Conservation (phyloP, 2,888 invertebrate genomes). For the Diploptera punctata region DNA sequence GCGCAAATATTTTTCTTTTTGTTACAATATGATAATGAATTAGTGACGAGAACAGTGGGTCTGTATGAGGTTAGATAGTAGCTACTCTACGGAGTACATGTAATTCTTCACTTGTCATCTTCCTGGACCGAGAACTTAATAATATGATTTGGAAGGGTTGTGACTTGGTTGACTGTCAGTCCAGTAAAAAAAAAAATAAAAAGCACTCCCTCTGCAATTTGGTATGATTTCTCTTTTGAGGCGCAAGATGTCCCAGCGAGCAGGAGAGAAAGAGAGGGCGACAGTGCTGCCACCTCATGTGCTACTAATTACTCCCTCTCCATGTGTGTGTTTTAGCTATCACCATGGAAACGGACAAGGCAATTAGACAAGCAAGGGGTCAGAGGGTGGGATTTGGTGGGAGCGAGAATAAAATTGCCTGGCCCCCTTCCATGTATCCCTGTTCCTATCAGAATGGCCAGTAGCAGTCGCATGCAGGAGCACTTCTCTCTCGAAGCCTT, state of each 20-base stretch:
- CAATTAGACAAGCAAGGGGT: conserved; percentile 41
- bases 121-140: no score
- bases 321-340: conserved; percentile 37
- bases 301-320: conserved; percentile 41
- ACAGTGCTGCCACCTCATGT: conserved; percentile 38
- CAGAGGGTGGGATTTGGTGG: conserved; percentile 24
- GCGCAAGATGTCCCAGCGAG: neutral
- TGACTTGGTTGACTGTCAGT: neutral
- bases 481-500: conserved; percentile 22
- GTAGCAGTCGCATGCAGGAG: neutral
- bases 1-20: no score
- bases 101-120: no score
- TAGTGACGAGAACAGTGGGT: no score
- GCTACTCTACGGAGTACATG: no score
- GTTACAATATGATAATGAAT: no score
- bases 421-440: conserved; percentile 23
- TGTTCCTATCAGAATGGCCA: conserved; percentile 2
- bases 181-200: conserved; percentile 3
- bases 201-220: conserved; percentile 30
- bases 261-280: conserved; percentile 23
- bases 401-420: conserved; percentile 36
- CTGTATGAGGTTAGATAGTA: no score
- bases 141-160: no score
- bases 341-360: conserved; percentile 43
- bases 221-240: conserved; percentile 38